Conservation (phyloP, 1,140 invertebrate species). For the Drosophila santomea region DNA sequence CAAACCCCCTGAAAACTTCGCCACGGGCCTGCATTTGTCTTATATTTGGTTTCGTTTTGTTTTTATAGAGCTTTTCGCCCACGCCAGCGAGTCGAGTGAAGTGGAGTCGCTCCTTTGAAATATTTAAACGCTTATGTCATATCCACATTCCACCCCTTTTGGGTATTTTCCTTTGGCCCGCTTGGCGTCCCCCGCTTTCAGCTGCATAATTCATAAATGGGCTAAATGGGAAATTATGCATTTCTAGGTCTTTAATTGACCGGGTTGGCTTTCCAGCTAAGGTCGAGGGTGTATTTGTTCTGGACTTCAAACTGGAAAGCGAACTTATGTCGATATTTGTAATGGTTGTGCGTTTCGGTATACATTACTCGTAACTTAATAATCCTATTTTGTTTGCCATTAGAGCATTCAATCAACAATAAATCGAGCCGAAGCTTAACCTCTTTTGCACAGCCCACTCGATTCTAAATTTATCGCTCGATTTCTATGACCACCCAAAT, state of each 20-base stretch:
- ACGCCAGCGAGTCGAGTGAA: no score
- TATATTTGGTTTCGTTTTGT: constrained; percentile 36
- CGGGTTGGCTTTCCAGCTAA: constrained; percentile 5
- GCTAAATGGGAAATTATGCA: constrained; percentile 57
- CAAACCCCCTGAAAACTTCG: not conserved
- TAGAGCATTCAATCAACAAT: no score
- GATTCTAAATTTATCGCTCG: not conserved
- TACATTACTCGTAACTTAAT: not conserved
- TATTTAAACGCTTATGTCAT: constrained; percentile 71
- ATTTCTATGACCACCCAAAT: constrained; percentile 16
- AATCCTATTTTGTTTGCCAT: not conserved
- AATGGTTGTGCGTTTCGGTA: not conserved
- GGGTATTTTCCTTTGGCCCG: constrained; percentile 14
- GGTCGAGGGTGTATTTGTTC: constrained; percentile 10
- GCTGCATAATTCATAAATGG: constrained; percentile 65
- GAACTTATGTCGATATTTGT: constrained; percentile 11
- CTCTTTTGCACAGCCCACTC: not conserved
- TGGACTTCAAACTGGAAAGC: not conserved
- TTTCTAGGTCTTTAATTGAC: constrained; percentile 40
- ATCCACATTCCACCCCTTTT: constrained; percentile 12
- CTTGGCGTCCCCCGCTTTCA: constrained; percentile 1
- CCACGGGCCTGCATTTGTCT: constrained; percentile 34
- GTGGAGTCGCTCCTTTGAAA: constrained; percentile 21
- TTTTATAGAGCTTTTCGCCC: constrained; percentile 26
- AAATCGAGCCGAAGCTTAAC: not conserved